Conservation (phyloP, 2,888 invertebrate species). For the Andrena hattorfiana region DNA sequence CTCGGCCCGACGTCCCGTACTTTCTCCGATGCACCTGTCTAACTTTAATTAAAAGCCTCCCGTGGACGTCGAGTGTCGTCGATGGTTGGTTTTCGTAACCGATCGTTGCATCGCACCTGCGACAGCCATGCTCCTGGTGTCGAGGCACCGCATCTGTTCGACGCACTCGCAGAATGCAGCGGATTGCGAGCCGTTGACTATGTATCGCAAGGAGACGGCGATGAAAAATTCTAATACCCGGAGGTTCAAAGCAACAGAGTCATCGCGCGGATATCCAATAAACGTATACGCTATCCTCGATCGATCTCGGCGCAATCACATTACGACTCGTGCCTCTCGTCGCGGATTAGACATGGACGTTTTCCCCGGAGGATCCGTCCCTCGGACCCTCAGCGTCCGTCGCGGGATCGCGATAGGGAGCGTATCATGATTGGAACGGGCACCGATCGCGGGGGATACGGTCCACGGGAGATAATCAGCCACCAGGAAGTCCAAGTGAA, state of each 20-base stretch:
- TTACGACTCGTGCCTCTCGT: constrained; percentile 23
- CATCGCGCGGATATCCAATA: constrained; percentile 2
- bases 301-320: constrained; percentile 20
- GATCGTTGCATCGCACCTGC: constrained; percentile 36
- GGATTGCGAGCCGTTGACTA: too few species aligned
- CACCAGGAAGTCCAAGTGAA: constrained; percentile 47
- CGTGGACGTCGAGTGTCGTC: neutral
- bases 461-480: constrained; percentile 36
- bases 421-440: constrained; percentile 29
- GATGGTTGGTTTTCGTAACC: constrained; percentile 44
- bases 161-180: too few species aligned
- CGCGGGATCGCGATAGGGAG: constrained; percentile 29
- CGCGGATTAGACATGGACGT: constrained; percentile 18
- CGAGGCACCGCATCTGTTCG: too few species aligned
- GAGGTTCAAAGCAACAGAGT: neutral
- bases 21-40: constrained; percentile 60
- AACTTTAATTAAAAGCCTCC: constrained; percentile 47
- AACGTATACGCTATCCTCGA: constrained; percentile 23
- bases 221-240: constrained; percentile 11
- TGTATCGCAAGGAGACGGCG: neutral
- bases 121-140: neutral
- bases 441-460: constrained; percentile 41
- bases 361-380: neutral
- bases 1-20: constrained; percentile 32
- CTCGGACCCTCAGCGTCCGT: neutral